phyloP scores from a whole-genome alignment of 2,888 invertebrate species.

The Octodonta nipae region DNA sequence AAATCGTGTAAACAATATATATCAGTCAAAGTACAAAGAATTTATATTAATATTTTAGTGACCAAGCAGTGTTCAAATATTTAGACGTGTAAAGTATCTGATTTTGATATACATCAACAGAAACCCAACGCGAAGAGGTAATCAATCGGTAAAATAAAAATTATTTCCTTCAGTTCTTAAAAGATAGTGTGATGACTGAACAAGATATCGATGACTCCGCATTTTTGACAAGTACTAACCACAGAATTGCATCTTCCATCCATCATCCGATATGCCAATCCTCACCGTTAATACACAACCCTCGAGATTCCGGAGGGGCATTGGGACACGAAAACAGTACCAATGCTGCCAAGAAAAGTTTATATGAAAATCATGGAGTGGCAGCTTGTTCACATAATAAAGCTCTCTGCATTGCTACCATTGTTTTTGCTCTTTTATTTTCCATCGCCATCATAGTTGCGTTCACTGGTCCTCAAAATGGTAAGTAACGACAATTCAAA shows the following conservation, averaged over 20 bases:
- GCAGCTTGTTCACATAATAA: constrained; percentile 78
- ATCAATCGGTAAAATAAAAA: too few species aligned
- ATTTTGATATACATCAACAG: too few species aligned
- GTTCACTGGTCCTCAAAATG: constrained; percentile 79
- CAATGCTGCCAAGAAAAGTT: constrained; percentile 49
- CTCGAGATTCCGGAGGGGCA: constrained; percentile 38
- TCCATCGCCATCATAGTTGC: constrained; percentile 77
- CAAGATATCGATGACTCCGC: constrained; percentile 87
- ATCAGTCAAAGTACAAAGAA: too few species aligned
- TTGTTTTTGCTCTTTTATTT: constrained; percentile 67
- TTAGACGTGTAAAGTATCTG: too few species aligned
- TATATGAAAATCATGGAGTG: constrained; percentile 62
- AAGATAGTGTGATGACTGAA: constrained; percentile 61
- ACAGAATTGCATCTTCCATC: constrained; percentile 26
- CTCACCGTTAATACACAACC: constrained; percentile 33
- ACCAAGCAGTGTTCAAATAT: too few species aligned
- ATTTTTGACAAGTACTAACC: constrained; percentile 61
- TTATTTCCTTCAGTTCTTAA: too few species aligned
- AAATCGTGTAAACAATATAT: too few species aligned
- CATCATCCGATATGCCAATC: constrained; percentile 27
- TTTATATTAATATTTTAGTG: too few species aligned
- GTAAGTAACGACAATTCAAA: too few species aligned
- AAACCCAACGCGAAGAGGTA: too few species aligned
- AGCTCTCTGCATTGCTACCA: constrained; percentile 66
- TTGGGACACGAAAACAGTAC: constrained; percentile 49